Evolutionary conservation across 2,113 vertebrate species (phyloP), one percentile per base, ranked within the genome.

Genomic region (Sapayoa aenigma): DNA sequence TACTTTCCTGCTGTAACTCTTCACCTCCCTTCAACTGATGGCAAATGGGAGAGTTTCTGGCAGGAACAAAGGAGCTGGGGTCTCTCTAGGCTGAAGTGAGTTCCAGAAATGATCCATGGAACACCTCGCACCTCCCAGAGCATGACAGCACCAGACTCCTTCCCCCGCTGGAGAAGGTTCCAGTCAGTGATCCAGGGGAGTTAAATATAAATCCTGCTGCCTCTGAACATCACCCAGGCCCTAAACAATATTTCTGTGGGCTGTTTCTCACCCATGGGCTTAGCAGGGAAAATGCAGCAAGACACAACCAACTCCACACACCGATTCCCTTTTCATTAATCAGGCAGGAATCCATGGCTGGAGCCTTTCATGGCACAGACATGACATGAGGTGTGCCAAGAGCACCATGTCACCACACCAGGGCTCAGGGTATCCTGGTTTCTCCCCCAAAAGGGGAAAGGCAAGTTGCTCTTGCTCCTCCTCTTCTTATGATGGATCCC

Each of bases 351-450:
- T 30, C 23, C 46, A 28, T 19, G 9, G 6, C 59, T 3, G 0
- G 28, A 47, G 55, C 28, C 25, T 16, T 69, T 58, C 8, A 0
- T 0, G 2, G 33, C 44, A 60, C 0, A 5, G 91, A 17, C 11
- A 4, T 0, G 1, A 55, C 49, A 9, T 0, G 7, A 71, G 75
- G 60, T 39, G 9, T 3, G 52, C 66, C 3, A 6, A n/a, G 20
- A 55, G 7, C 37, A 72, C 23, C 25, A 0, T 3, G 53, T 8
- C 86, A 60, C 30, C 5, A 4, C 52, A 10, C 25, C 0, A 0
- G 41, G 31, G 31, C 23, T 28, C 42, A 49, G 39, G 12, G 24
- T 23, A 74, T 8, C 87, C 37, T 8, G 2, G 3, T 9, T 69
- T 42, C 41, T 27, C 18, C 52, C 27, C 28, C 19, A 10, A 11